These are phyloP conservation scores for Pomatorhinus ruficollis DNA, from an alignment of 2,113 vertebrate species.

Conservation along the genomic window DNA sequence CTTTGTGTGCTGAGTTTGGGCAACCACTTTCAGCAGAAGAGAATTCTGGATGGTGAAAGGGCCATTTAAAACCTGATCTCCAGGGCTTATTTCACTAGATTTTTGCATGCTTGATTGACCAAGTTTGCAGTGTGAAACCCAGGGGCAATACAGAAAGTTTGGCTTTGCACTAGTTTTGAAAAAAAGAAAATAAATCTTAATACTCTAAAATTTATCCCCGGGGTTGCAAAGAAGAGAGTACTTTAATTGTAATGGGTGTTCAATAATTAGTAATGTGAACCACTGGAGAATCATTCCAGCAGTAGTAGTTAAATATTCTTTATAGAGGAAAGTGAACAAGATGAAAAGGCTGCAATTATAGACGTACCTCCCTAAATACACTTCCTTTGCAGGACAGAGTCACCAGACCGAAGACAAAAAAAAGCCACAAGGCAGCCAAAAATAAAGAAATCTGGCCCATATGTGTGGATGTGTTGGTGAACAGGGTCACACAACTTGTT, in stretches of 20 bases:
- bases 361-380: neutral
- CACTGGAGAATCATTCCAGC: neutral
- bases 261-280: neutral
- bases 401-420: neutral
- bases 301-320: neutral
- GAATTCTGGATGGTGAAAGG: neutral
- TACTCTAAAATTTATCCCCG: neutral
- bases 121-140: neutral
- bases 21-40: neutral
- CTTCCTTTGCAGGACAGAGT: neutral
- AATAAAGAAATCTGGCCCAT: neutral
- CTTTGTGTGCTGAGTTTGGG: neutral
- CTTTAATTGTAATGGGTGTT: neutral
- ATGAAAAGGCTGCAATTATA: neutral
- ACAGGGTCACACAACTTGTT: neutral
- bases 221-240: neutral
- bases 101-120: slow-evolving; percentile 30
- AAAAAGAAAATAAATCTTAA: neutral
- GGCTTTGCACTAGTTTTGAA: neutral
- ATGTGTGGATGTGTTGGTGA: neutral
- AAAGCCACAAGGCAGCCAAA: neutral
- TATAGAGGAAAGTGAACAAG: neutral
- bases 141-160: neutral
- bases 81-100: slow-evolving; percentile 1
- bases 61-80: neutral